Evolutionary conservation across 1,140 invertebrate species (phyloP).

Genomic region (Parapsyche elsis): DNA sequence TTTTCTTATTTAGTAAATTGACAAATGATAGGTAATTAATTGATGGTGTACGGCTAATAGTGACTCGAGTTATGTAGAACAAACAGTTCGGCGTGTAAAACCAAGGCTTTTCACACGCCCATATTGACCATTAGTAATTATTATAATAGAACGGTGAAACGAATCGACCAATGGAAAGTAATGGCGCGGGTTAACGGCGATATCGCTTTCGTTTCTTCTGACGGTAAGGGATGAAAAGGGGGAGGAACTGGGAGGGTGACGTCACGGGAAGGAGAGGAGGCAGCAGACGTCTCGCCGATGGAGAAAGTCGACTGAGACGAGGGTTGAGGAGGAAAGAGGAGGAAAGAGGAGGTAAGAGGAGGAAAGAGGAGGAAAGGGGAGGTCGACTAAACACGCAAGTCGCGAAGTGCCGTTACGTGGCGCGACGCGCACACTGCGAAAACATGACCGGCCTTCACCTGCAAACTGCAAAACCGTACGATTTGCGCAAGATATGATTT

Average conservation of each 20-base stretch:
- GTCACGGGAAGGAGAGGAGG: neutral
- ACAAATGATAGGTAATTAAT: neutral
- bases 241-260: no score
- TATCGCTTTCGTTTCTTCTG: no score
- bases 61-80: no score
- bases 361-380: neutral
- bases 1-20: no score
- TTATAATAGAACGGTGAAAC: no score
- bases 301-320: neutral
- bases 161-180: no score
- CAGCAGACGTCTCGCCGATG: neutral
- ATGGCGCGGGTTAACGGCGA: no score
- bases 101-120: no score
- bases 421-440: neutral
- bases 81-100: no score
- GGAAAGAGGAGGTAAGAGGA: neutral
- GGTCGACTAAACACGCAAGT: neutral
- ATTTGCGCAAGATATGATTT: neutral
- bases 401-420: constrained; percentile 1
- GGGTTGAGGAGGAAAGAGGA: neutral
- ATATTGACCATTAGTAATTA: no score
- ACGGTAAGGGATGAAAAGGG: no score
- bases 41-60: no score
- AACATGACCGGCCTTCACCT: constrained; percentile 27
- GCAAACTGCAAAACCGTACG: neutral